These are phyloP conservation scores for Zygaena filipendulae DNA, from an alignment of 2,888 invertebrate genomes.

Conservation along the genomic window DNA sequence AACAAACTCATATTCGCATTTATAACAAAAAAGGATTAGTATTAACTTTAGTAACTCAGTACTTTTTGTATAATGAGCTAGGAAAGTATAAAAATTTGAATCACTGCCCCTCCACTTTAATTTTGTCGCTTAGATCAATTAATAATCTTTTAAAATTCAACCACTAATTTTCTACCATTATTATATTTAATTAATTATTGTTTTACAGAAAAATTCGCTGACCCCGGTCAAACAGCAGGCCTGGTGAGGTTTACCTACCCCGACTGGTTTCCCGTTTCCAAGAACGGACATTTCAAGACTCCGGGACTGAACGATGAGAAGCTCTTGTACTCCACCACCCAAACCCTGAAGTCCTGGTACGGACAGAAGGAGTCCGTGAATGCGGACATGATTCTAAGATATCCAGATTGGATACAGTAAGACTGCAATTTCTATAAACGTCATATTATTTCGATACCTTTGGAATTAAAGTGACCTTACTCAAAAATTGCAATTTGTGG, in stretches of 20 bases:
- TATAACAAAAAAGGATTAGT: too few relatives aligned
- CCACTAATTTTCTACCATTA: too few relatives aligned
- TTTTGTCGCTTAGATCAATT: too few relatives aligned
- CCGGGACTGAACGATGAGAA: constrained; percentile 23
- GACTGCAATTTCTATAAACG: too few relatives aligned
- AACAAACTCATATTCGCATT: too few relatives aligned
- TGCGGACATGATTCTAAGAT: constrained; percentile 20
- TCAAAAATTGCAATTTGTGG: too few relatives aligned
- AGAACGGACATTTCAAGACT: constrained; percentile 7
- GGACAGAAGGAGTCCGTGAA: constrained; percentile 23
- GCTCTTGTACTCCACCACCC: constrained; percentile 24
- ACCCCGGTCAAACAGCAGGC: constrained; percentile 31
- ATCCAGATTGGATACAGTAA: constrained; percentile 28
- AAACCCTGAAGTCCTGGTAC: constrained; percentile 29
- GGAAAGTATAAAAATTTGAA: too few relatives aligned
- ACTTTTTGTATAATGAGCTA: too few relatives aligned
- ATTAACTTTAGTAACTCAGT: too few relatives aligned
- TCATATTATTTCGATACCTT: constrained; percentile 7
- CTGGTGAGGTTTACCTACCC: constrained; percentile 27
- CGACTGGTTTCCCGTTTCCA: constrained; percentile 25
- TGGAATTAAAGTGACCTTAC: too few relatives aligned
- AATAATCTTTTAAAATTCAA: too few relatives aligned
- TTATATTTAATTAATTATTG: not conserved
- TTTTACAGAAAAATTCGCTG: constrained; percentile 31
- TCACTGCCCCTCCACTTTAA: too few relatives aligned